A percentile compares a stretch with the other conserved stretches of the same genome.
Conservation (phyloP, 2,113 vertebrate genomes). For the Ceyx margarethae region DNA sequence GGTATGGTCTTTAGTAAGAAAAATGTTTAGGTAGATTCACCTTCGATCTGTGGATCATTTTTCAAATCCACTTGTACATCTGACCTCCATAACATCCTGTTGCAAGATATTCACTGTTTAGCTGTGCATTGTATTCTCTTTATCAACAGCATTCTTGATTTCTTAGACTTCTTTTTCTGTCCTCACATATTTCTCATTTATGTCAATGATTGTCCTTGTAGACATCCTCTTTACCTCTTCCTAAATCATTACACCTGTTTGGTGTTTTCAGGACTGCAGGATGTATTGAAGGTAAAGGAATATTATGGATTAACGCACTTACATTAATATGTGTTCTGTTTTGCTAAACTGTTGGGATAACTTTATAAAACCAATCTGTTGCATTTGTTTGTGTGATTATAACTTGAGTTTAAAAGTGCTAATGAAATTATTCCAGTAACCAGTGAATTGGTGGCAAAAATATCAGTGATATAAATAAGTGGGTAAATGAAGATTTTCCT, state of each 20-base stretch:
- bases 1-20: not conserved
- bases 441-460: constrained; percentile 12
- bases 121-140: not conserved
- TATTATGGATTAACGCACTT: not conserved
- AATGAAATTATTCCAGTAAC: constrained; percentile 19
- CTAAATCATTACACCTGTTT: not conserved
- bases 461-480: not conserved
- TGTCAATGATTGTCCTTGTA: not conserved
- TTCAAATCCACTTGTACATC: not conserved
- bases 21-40: not conserved
- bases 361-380: constrained; percentile 9
- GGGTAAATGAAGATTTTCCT: constrained; percentile 5
- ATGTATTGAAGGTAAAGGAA: not conserved
- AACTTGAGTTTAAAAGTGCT: constrained; percentile 14
- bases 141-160: not conserved
- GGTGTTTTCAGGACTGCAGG: not conserved
- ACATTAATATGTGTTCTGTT: not conserved
- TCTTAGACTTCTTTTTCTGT: not conserved
- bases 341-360: not conserved
- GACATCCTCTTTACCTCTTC: not conserved
- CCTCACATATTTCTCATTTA: not conserved
- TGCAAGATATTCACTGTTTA: not conserved
- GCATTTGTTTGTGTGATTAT: not conserved
- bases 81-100: not conserved
- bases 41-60: not conserved